Base-by-base conservation (phyloP, 2,797 vertebrate genomes). In the Muscicapa comitata region DNA sequence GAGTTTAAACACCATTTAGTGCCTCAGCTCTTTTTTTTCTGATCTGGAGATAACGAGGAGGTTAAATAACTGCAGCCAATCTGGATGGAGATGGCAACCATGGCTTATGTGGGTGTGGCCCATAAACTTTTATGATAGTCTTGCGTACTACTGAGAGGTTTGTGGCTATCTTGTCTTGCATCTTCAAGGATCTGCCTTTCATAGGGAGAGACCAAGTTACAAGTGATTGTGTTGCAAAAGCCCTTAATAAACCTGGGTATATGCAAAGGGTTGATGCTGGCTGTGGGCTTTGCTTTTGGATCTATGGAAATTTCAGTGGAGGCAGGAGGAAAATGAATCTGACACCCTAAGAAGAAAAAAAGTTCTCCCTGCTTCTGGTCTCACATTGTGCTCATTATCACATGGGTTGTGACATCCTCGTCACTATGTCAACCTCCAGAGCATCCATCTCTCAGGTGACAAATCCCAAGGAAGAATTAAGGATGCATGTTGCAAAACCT, bases 61-160 rank as follows among this genome's bases (percentile, higher is more conserved):
- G 80, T 65, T 85, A 51, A 93, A 87, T 59, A 89, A 57, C 26
- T 80, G 86, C 78, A 96, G 72, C 75, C 67, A 16, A 1, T 50
- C 59, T 53, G 59, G 77, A 92, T 58, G 54, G 90, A 35, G 79
- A 79, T 96, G 91, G 77, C 85, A 91, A 62, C 82, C 23, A n/a
- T 31, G 45, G 61, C 17, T 86, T 84, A 23, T 70, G 53, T 2
- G 19, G 75, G 76, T 63, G 59, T 87, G 79, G 61, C 58, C 90
- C 58, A 50, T 96, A 96, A 97, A 97, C 61, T 87, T 88, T 71
- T 88, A 90, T 38, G 71, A 38, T 48, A 42, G 72, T n/a, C 21
- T 78, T 80, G 86, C 80, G 13, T 63, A 79, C 25, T 50, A 1
- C 70, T 72, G 40, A 54, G 63, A 26, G 75, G 28, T 42, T 61